A percentile compares a stretch with the other conserved stretches of the same genome.
phyloP scores from a whole-genome alignment of 2,888 invertebrate species.

The Byasa hedistus region DNA sequence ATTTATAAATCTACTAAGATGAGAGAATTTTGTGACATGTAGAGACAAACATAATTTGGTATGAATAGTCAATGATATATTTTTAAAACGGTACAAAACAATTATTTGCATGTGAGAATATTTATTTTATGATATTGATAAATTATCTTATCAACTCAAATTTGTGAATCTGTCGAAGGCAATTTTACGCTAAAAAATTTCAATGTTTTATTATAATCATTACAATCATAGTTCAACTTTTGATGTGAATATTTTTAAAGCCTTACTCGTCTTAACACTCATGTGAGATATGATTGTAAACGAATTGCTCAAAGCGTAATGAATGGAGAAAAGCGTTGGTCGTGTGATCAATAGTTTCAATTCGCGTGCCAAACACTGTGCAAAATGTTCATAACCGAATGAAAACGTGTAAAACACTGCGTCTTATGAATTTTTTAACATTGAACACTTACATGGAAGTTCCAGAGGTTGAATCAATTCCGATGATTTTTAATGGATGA shows the following conservation, averaged over 20 bases:
- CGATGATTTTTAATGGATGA: constrained; percentile 32
- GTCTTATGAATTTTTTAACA: constrained; percentile 53
- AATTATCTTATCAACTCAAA: too few species aligned
- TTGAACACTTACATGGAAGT: constrained; percentile 30
- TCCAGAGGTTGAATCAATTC: constrained; percentile 27
- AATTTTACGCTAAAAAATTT: too few species aligned
- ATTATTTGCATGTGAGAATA: too few species aligned
- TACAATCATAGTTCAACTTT: not conserved
- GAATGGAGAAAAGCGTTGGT: constrained; percentile 53
- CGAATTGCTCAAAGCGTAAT: constrained; percentile 43
- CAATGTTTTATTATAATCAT: not conserved
- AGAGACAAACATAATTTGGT: too few species aligned
- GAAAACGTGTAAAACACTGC: constrained; percentile 35
- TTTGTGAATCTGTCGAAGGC: too few species aligned
- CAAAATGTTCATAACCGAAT: constrained; percentile 42
- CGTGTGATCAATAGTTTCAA: constrained; percentile 39
- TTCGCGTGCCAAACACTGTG: constrained; percentile 39
- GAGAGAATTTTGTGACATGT: too few species aligned
- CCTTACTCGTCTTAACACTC: not conserved
- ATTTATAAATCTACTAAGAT: too few species aligned
- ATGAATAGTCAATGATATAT: too few species aligned
- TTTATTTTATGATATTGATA: too few species aligned
- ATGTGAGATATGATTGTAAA: not conserved
- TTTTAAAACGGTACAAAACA: too few species aligned
- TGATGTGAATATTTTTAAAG: not conserved